Base-by-base conservation (phyloP, 2,888 invertebrate genomes). In the Polymixis lichenea region DNA sequence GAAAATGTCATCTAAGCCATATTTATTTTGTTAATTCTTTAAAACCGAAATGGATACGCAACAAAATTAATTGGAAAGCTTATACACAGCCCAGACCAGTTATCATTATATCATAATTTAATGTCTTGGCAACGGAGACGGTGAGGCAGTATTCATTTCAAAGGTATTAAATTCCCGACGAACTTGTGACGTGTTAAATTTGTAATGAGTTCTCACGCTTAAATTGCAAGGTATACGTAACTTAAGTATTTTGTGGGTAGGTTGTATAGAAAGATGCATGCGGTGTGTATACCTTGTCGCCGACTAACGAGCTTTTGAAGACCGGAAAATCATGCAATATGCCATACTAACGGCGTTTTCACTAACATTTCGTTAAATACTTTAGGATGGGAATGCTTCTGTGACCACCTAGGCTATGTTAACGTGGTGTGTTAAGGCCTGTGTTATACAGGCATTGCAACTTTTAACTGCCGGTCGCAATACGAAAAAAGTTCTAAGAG, bases 31-130 rank as follows among this genome's bases (percentile, higher is more conserved):
- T 70, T 74, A 75, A 77, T 78, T 78, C 51, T 71, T 58, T 43
- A 56, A 76, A 46, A 72, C 74, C 55, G n/a, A 64, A 72, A 84
- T 74, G 56, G 55, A 58, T 80, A 77, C 38, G 32, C 46, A 72
- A 76, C 56, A 61, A 74, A 77, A 72, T 72, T 79, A 77, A 78
- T 80, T 85, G 71, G 76, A 65, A 80, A 81, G 76, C 74, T 82
- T 87, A 66, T 66, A 78, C 64, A 70, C 25, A 51, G 60, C 69
- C 65, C 49, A 58, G 64, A 76, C 68, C 67, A 76, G 76, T 87
- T 89, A 87, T 90, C 87, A 89, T 89, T 89, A 88, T 89, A 90
- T 89, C 88, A 90, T 90, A 91, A 92, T 93, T 92, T 91, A 91
- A 80, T 87, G 85, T 89, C 89, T 90, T 90, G 89, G 87, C 85